These are phyloP conservation scores for Scaeva pyrastri DNA, from an alignment of 2,888 invertebrate species.

Conservation along the genomic window DNA sequence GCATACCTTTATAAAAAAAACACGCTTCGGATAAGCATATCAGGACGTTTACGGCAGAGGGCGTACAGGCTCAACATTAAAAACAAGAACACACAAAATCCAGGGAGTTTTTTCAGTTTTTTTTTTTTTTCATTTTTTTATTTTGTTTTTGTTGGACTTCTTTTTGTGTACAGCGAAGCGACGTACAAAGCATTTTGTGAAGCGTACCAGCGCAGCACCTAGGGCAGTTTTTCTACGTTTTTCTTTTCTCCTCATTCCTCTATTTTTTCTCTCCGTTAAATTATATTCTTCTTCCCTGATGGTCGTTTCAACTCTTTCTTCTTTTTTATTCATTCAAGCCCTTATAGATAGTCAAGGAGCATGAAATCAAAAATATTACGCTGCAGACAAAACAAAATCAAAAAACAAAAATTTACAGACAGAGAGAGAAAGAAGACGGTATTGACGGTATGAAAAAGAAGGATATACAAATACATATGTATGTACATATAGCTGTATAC, in stretches of 20 bases:
- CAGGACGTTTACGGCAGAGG: slow-evolving; percentile 45
- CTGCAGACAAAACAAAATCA: slow-evolving; percentile 53
- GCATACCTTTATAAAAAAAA: neutral
- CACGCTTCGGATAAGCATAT: slow-evolving; percentile 14
- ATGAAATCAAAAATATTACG: slow-evolving; percentile 73
- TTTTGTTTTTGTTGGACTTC: slow-evolving; percentile 6
- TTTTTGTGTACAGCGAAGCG: neutral
- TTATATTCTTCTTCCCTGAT: slow-evolving; percentile 11
- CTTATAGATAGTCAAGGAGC: slow-evolving; percentile 72
- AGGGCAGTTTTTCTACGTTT: slow-evolving; percentile 44
- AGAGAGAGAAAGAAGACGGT: neutral
- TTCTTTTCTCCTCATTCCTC: neutral
- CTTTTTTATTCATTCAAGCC: slow-evolving; percentile 35
- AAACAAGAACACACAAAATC: neutral
- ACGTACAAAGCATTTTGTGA: slow-evolving; percentile 27
- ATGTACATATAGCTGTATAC: too few species aligned
- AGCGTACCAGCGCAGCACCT: slow-evolving; percentile 16
- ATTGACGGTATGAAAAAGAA: neutral
- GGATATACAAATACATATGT: too few species aligned
- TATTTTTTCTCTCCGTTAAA: neutral
- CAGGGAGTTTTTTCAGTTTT: slow-evolving; percentile 10
- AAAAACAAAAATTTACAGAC: slow-evolving; percentile 50
- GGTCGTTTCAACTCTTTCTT: slow-evolving; percentile 15
- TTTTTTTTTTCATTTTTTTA: neutral
- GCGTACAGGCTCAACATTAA: slow-evolving; percentile 41